These are phyloP conservation scores for Leptinotarsa peninsularis DNA, from an alignment of 2,888 invertebrate genomes.

Conservation along the genomic window DNA sequence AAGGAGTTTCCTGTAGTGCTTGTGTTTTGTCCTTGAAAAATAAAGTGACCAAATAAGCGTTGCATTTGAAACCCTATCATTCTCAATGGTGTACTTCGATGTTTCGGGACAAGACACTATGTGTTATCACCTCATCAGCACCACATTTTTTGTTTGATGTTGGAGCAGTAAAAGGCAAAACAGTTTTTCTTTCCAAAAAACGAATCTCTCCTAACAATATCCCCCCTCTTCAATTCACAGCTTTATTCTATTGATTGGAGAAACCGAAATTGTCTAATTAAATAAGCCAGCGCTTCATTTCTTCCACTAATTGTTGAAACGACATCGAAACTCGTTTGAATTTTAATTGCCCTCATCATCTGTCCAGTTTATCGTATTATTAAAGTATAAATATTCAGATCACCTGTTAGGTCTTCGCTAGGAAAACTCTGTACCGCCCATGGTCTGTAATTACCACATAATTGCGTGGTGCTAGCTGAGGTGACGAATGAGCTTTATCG, in stretches of 20 bases:
- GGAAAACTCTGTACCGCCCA: not conserved
- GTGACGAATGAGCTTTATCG: slow-evolving; percentile 12
- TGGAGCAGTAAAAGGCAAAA: no score
- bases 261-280: not conserved
- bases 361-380: slow-evolving; percentile 3
- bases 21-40: no score
- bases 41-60: no score
- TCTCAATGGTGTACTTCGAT: no score
- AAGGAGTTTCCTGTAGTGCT: no score
- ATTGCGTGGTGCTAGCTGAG: not conserved
- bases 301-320: not conserved
- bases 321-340: slow-evolving; percentile 1
- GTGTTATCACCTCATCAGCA: no score
- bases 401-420: not conserved
- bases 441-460: slow-evolving; percentile 14
- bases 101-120: no score
- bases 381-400: slow-evolving; percentile 11
- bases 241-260: not conserved
- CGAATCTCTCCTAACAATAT: not conserved
- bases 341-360: slow-evolving; percentile 13
- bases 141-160: no score
- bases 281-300: not conserved
- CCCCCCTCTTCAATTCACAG: not conserved
- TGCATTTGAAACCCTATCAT: no score
- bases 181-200: no score